Percentiles rank a stretch among this genome's conserved stretches.
phyloP scores from a whole-genome alignment of 2,113 vertebrate species.

The Candoia aspera region DNA sequence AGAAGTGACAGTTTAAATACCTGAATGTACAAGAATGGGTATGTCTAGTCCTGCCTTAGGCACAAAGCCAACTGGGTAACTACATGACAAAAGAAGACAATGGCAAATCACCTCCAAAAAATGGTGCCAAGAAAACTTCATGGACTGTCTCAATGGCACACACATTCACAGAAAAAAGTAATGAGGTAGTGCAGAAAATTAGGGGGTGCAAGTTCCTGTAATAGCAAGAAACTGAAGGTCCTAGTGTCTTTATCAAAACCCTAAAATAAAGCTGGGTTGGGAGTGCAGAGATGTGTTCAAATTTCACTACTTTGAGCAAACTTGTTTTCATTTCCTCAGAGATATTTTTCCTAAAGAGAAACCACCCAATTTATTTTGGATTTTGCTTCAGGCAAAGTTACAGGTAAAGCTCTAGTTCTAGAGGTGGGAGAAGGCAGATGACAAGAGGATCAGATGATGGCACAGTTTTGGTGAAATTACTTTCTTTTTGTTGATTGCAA shows the following conservation, averaged over 20 bases:
- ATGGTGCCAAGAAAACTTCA: background rate
- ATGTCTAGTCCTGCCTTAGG: background rate
- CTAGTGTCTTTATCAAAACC: background rate
- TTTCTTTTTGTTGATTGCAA: slow-evolving; percentile 37
- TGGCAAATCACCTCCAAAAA: background rate
- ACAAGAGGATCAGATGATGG: background rate
- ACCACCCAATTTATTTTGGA: background rate
- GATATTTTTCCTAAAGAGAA: background rate
- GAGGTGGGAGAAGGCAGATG: background rate
- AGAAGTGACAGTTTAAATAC: no score
- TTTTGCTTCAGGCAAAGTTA: background rate
- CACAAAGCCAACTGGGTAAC: background rate
- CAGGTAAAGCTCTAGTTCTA: background rate
- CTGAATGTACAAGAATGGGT: no score
- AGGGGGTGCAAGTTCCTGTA: background rate
- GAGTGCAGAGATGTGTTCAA: background rate
- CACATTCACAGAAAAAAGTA: background rate
- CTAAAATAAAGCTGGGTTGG: background rate
- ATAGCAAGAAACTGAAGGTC: background rate
- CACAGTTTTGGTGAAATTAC: background rate
- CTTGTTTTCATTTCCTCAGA: background rate
- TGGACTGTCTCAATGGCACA: background rate
- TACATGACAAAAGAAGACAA: background rate
- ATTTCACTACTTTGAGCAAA: background rate
- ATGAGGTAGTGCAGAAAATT: background rate